Evolutionary conservation across 2,888 invertebrate species (phyloP), one percentile per base, ranked within the genome.

Genomic region (Chaetogeoica ovagalla): DNA sequence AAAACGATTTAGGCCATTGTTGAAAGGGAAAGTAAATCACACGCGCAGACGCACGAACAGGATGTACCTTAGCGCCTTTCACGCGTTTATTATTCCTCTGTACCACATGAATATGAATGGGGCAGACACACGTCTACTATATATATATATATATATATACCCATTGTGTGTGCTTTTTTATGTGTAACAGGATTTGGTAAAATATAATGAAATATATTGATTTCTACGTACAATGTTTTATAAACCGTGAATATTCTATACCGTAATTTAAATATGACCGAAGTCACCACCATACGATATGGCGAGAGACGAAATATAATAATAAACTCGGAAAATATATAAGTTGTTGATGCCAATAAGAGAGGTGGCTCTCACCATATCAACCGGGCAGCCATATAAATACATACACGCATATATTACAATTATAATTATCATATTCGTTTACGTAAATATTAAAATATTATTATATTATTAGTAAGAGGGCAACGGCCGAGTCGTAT

Each of bases 11-110:
- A 79, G 70, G 70, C 69, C 70, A 70, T 69, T 70, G 63, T 79
- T 21, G 63, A 79, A 79, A 79, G 77, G 77, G 77, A 79, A 79
- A 79, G 77, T 79, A 79, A 79, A 79, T 79, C 77, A 79, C 77
- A 63, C 37, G 55, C 30, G 19, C 63, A 30, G 3, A 11, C 59
- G 37, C 30, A 57, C 62, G 62, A 79, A 79, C 77, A 79, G 77
- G 77, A 79, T 79, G 77, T 79, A 70, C 77, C 62, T 79, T 70
- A 62, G 70, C 70, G 55, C 77, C 77, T 79, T 79, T 79, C 77
- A 79, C 77, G 69, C 21, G 69, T n/a, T 52, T 23, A 70, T 60
- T 43, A 59, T 62, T 52, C 69, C 69, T 52, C 69, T 55, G 39
- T 43, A 63, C 62, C 3, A 1, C 37, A 60, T 57, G 74, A 63